Conservation (phyloP, 2,888 invertebrate genomes). For the Lathronympha strigana region DNA sequence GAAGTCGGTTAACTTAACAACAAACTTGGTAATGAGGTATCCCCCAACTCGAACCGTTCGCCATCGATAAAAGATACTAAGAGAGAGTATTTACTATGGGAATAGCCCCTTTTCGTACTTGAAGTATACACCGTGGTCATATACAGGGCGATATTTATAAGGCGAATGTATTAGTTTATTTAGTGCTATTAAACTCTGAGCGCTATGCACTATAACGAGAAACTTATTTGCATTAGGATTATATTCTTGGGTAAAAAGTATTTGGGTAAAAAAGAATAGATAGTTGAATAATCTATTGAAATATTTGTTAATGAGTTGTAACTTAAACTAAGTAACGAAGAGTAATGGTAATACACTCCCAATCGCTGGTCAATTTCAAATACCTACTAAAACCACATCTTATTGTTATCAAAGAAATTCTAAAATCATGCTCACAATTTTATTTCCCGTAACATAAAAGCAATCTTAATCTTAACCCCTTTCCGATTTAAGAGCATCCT, state of each 20-base stretch:
- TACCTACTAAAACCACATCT: no score
- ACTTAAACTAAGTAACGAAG: no score
- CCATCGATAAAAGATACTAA: conserved; percentile 5
- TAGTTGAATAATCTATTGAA: no score
- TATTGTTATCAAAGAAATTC: no score
- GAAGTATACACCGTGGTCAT: not conserved
- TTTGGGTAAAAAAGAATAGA: no score
- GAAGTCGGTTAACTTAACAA: conserved; percentile 55
- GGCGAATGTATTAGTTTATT: not conserved
- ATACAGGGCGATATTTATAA: conserved; percentile 3
- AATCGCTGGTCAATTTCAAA: no score
- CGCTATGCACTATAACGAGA: not conserved
- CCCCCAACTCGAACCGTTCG: conserved; percentile 52
- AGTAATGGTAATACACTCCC: no score
- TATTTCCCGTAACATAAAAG: conserved; percentile 13
- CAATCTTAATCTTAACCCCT: conserved; percentile 21
- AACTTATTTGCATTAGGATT: no score
- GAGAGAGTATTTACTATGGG: not conserved
- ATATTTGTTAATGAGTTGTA: no score
- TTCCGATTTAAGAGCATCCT: conserved; percentile 46
- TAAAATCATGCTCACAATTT: not conserved
- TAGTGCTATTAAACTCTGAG: not conserved
- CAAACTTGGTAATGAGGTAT: conserved; percentile 77
- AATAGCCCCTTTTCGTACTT: not conserved
- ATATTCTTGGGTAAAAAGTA: no score